Conservation (phyloP, 2,888 invertebrate species). For the Ichneumoninae sp. region DNA sequence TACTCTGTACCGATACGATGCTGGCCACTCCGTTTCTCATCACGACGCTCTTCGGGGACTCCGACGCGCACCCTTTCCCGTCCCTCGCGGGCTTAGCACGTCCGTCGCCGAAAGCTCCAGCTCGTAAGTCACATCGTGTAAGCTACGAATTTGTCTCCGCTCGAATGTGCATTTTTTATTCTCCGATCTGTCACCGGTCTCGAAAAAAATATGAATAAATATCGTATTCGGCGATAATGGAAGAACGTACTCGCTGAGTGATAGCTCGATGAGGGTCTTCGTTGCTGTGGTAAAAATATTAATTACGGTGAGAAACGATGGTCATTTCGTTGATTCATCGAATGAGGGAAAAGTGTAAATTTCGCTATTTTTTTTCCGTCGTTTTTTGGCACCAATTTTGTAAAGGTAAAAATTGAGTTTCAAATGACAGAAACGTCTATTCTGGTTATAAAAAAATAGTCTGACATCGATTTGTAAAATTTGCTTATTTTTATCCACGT, state of each 20-base stretch:
- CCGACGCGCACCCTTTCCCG: constrained; percentile 30
- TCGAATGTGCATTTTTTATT: not conserved
- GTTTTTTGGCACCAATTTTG: too few relatives aligned
- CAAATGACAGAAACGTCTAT: too few relatives aligned
- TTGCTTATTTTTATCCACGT: not conserved
- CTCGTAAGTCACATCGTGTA: not conserved
- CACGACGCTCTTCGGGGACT: not conserved
- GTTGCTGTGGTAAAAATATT: not conserved
- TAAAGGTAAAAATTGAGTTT: too few relatives aligned
- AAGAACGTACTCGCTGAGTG: not conserved
- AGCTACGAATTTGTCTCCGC: constrained; percentile 1
- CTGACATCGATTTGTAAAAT: not conserved
- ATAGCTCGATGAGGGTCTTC: not conserved
- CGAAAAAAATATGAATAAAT: not conserved
- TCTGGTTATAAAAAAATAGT: not conserved
- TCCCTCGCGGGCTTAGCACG: constrained; percentile 31
- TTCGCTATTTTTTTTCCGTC: too few relatives aligned
- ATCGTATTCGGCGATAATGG: not conserved
- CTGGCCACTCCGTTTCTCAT: not conserved
- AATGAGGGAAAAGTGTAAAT: too few relatives aligned
- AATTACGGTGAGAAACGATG: too few relatives aligned
- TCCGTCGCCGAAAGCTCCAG: constrained; percentile 9
- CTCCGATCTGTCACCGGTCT: not conserved
- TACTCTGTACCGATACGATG: not conserved
- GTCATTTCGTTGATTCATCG: too few relatives aligned